Evolutionary conservation across 2,888 invertebrate genomes (phyloP), one percentile per base, ranked within the genome.

Genomic region (Conus canariensis): DNA sequence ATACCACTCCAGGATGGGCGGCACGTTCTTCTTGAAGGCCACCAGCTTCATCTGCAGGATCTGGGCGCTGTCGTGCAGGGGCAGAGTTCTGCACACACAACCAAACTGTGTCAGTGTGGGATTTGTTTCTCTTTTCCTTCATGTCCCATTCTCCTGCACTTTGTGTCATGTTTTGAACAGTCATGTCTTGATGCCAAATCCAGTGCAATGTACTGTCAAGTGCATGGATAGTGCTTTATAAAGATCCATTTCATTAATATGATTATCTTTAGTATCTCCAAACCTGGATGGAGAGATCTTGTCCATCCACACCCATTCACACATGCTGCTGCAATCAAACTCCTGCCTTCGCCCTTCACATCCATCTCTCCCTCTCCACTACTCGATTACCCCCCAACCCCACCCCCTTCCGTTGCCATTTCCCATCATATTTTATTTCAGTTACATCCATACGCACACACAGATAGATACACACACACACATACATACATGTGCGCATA

Each of bases 1-100:
- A 92, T 96, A 96, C 95, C 95, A 96, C 45, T 95, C 92, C 8
- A 94, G 90, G 19, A 96, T 94, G 14, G 93, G 93, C 1, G 91
- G 89, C 5, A 95, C 92, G 82, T 94, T 94, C 87, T 93, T 92
- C 60, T 95, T 93, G 92, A 93, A 96, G 8, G 95, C 93, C 19
- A 94, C 94, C 87, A 96, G 91, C 90, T 94, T 95, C 86, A 95
- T 93, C 1, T 95, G 94, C 83, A 96, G 90, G 87, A 96, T 96
- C 93, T 96, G 94, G 14, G 95, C 93, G 92, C 96, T 96, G 94
- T 96, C 96, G 91, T 96, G 96, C 56, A 95, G 89, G 45, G 95
- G 94, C 45, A 93, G 90, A 0, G 93, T 91, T 90, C 96, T 95
- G 93, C 0, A 58, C 45, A 45, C 45, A 45, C 45, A 77, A 85